Evolutionary conservation across 1,140 invertebrate species (phyloP).

Genomic region (Orchesella cincta): DNA sequence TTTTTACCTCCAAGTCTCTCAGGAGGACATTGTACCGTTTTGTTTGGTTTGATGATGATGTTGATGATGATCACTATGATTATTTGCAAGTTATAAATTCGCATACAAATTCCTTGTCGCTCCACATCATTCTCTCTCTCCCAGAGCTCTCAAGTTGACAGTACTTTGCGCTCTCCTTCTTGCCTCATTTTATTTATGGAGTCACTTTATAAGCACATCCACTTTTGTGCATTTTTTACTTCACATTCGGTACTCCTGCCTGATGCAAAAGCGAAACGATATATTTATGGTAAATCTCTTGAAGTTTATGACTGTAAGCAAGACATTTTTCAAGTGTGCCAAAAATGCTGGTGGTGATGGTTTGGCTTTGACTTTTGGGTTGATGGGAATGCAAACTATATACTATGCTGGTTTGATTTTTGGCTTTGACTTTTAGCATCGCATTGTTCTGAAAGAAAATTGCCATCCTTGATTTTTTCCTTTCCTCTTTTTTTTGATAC

Average conservation of each 20-base stretch:
- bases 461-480: background rate
- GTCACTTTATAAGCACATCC: background rate
- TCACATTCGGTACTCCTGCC: background rate
- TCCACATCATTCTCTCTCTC: background rate
- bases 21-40: too few relatives aligned
- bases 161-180: background rate
- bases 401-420: background rate
- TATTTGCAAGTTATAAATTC: background rate
- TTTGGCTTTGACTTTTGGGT: background rate
- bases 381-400: background rate
- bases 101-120: too few relatives aligned
- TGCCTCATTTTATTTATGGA: background rate
- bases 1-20: too few relatives aligned
- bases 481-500: background rate
- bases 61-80: background rate
- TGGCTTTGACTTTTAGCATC: background rate
- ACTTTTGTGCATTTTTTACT: background rate
- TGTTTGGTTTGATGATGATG: too few relatives aligned
- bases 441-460: conserved; percentile 3
- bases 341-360: conserved; percentile 18
- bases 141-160: background rate
- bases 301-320: conserved; percentile 15
- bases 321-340: conserved; percentile 18
- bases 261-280: background rate
- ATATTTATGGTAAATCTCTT: background rate